A percentile compares a stretch with the other conserved stretches of the same genome.
These are phyloP conservation scores for Rynchops niger DNA, from an alignment of 2,113 vertebrate species.

Conservation along the genomic window DNA sequence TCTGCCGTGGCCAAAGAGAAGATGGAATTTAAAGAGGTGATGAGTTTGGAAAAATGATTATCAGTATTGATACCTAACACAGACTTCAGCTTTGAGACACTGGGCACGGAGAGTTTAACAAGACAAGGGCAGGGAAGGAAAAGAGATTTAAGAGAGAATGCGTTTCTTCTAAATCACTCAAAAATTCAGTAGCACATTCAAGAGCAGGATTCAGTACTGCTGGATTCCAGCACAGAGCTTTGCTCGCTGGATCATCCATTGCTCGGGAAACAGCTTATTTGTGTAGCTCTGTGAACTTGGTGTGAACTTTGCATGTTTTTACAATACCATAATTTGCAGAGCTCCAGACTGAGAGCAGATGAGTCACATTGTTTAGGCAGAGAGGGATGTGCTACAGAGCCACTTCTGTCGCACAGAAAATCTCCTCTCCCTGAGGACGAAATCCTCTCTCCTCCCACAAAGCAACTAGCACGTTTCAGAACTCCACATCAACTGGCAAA, in stretches of 20 bases:
- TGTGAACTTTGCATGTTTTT: slow-evolving; percentile 64
- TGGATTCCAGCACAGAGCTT: background rate
- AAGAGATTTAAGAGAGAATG: background rate
- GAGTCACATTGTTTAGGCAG: slow-evolving; percentile 63
- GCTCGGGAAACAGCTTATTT: slow-evolving; percentile 35
- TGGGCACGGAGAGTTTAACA: background rate
- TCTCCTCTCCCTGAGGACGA: slow-evolving; percentile 39
- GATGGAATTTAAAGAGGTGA: background rate
- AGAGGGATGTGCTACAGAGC: slow-evolving; percentile 45
- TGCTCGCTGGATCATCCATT: background rate
- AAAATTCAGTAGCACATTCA: background rate
- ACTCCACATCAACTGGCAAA: slow-evolving; percentile 29
- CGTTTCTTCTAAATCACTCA: background rate
- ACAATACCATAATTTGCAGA: slow-evolving; percentile 54
- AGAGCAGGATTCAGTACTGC: background rate
- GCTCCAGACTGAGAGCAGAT: slow-evolving; percentile 64
- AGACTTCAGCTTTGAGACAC: background rate
- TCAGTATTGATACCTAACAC: background rate
- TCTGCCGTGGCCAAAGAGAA: background rate
- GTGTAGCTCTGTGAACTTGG: slow-evolving; percentile 59
- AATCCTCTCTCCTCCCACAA: slow-evolving; percentile 55
- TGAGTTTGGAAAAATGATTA: background rate
- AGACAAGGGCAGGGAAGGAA: background rate
- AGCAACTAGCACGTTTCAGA: slow-evolving; percentile 27
- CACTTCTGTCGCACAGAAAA: slow-evolving; percentile 44